Conservation (phyloP, 2,113 vertebrate genomes). For the Ciconia stormi region DNA sequence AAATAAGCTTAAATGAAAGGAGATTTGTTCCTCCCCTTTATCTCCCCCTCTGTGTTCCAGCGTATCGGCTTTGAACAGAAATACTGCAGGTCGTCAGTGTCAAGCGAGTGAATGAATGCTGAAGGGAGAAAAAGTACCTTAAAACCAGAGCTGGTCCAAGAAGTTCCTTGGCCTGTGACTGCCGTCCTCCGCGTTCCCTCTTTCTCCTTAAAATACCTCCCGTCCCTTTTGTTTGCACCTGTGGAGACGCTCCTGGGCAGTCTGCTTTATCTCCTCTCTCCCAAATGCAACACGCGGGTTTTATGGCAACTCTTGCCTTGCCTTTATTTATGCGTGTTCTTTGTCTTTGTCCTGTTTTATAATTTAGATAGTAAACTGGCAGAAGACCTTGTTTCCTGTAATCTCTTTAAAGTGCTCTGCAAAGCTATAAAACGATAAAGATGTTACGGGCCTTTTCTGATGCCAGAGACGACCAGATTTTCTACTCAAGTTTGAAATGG, state of each 20-base stretch:
- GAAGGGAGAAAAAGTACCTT: not conserved
- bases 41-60: not conserved
- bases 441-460: not conserved
- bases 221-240: not conserved
- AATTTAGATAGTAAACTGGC: not conserved
- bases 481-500: not conserved
- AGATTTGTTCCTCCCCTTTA: not conserved
- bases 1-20: not conserved
- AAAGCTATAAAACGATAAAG: not conserved
- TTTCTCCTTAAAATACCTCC: not conserved
- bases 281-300: fast-evolving
- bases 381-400: not conserved
- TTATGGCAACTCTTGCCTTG: not conserved
- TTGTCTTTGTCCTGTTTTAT: not conserved
- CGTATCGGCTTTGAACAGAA: not conserved
- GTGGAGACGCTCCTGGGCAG: not conserved
- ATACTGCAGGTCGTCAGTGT: not conserved
- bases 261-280: not conserved
- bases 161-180: not conserved
- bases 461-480: not conserved
- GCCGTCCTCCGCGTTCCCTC: fast-evolving
- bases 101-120: fast-evolving
- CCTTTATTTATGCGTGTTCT: not conserved
- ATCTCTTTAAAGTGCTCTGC: not conserved
- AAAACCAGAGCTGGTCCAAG: not conserved